Base-by-base conservation (phyloP, 2,888 invertebrate species). In the Athripsodes cinereus region DNA sequence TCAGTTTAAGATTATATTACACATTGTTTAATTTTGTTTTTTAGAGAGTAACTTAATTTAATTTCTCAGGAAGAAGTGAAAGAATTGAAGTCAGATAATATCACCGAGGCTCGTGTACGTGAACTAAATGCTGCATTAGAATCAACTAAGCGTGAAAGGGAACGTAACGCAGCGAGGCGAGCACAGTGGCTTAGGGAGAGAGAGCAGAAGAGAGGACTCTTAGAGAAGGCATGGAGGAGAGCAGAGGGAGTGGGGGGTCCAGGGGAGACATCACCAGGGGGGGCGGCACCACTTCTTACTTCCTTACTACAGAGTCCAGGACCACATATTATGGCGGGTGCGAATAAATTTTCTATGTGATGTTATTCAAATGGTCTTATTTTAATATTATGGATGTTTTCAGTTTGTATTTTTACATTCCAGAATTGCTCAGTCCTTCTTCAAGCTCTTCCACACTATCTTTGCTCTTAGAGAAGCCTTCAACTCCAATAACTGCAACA, bases 221-320 rank as follows among this genome's bases (percentile, higher is more conserved):
- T 81, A 0, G 84, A 86, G 62, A 68, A 81, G 16, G 80, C 75
- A 0, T 86, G 85, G 83, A 73, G 83, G 1, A 81, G 83, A 1
- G 65, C 71, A 0, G 52, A 55, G 8, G 44, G 22, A 18, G 40
- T 51, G 3, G 18, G 19, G 6, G 2, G 3, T 3, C 8, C 8
- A 8, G 40, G 16, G 3, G 53, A 46, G 2, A 63, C 71, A 0
- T 65, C 75, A 2, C 78, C 77, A 59, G 75, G 81, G 2, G 83
- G 81, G 0, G 78, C 86, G 0, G 86, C 87, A 0, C 92, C 92
- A 0, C 73, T 94, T 47, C 76, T 94, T 50, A 92, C 93, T 8
- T 92, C 92, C 49, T 76, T 94, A 35, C 74, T 94, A 3, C 91
- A 92, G 71, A 87, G 86, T 48, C 59, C 92, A 92, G 0, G 74